These are phyloP conservation scores for Muscicapa adusta DNA, from an alignment of 2,113 vertebrate genomes.

Conservation along the genomic window DNA sequence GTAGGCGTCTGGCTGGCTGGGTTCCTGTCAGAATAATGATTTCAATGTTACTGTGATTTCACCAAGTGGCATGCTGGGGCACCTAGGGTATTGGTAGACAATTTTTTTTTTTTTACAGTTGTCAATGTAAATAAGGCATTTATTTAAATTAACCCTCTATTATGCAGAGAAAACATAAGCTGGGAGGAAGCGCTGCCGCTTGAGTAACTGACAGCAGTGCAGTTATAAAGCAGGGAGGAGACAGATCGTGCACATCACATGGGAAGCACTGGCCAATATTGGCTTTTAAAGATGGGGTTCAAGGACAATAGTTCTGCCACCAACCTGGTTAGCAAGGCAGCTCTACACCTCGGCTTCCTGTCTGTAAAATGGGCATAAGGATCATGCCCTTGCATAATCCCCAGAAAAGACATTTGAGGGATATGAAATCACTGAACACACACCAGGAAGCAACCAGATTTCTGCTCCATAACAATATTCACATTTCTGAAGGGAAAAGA, in stretches of 20 bases:
- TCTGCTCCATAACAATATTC: background rate
- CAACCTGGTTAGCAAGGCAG: background rate
- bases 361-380: background rate
- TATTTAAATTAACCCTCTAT: slow-evolving; percentile 28
- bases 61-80: slow-evolving; percentile 4
- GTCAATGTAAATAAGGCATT: slow-evolving; percentile 30
- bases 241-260: background rate
- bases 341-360: accelerated
- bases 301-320: background rate
- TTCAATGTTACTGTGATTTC: slow-evolving; percentile 47
- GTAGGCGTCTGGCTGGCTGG: slow-evolving; percentile 61
- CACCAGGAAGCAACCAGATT: background rate
- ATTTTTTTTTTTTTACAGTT: slow-evolving; percentile 49
- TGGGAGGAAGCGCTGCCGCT: background rate
- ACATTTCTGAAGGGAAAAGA: background rate
- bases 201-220: background rate
- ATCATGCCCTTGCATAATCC: background rate
- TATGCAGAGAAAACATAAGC: background rate
- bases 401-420: accelerated
- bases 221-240: background rate
- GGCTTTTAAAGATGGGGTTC: background rate
- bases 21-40: slow-evolving; percentile 61
- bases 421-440: background rate
- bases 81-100: slow-evolving; percentile 18
- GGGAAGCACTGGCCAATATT: background rate